Percentiles rank a stretch among this genome's conserved stretches.
Conservation (phyloP, 2,797 vertebrate genomes). For the Paramormyrops hopkinsi region DNA sequence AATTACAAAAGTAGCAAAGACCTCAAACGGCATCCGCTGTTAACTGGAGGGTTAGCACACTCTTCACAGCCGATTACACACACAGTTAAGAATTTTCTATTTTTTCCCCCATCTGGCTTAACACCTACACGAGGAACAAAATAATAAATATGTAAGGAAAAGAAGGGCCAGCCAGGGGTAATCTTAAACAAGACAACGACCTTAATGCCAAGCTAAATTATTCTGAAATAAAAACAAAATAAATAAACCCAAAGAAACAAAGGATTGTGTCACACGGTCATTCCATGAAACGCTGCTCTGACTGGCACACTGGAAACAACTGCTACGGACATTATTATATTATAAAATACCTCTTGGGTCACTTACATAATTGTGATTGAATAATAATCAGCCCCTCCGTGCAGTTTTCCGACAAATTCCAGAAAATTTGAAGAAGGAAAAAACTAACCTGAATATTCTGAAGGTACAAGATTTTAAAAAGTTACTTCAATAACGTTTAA, state of each 20-base stretch:
- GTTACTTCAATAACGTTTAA: not conserved
- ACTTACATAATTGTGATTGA: not conserved
- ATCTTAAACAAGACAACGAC: not conserved
- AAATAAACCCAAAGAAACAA: not conserved
- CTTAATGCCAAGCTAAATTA: not conserved
- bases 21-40: not conserved
- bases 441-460: constrained; percentile 32
- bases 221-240: not conserved
- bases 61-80: not conserved
- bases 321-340: not conserved
- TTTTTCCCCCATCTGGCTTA: not conserved
- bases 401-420: not conserved
- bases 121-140: constrained; percentile 8
- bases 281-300: not conserved
- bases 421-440: not conserved
- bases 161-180: not conserved
- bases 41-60: not conserved
- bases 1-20: not conserved
- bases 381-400: not conserved
- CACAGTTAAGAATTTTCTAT: not conserved
- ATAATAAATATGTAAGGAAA: not conserved
- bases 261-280: not conserved
- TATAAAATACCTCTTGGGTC: not conserved
- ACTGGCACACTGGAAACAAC: not conserved
- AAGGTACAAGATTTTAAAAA: not conserved